Percentiles rank a stretch among this genome's conserved stretches.
Evolutionary conservation across 2,888 invertebrate species (phyloP).

Genomic region (Willowsia nigromaculata): DNA sequence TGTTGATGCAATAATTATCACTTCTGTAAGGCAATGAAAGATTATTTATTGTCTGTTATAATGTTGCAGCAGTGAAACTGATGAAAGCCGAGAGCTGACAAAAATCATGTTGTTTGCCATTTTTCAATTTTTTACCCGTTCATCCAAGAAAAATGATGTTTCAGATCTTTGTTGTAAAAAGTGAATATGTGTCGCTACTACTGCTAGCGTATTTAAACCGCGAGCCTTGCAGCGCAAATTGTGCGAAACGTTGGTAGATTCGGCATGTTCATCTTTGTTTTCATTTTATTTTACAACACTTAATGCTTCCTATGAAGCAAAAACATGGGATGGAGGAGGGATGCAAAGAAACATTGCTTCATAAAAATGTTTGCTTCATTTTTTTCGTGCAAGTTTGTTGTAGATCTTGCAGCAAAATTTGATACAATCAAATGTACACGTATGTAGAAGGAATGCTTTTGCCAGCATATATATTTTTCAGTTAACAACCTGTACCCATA

Average conservation of each 20-base stretch:
- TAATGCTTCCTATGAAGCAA: not conserved
- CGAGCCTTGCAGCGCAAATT: not conserved
- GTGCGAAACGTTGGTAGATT: not conserved
- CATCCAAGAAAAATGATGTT: too few species aligned
- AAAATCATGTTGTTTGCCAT: conserved; percentile 8
- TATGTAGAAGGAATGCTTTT: not conserved
- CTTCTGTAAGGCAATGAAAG: too few species aligned
- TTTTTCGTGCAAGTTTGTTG: not conserved
- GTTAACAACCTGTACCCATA: not conserved
- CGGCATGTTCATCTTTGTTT: not conserved
- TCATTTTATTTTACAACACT: not conserved
- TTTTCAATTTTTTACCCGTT: not conserved
- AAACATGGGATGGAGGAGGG: not conserved
- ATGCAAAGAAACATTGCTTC: not conserved
- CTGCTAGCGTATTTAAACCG: not conserved
- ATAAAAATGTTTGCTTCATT: not conserved
- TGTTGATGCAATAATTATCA: not conserved
- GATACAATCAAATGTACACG: not conserved
- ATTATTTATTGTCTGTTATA: too few species aligned
- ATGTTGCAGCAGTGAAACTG: conserved; percentile 19
- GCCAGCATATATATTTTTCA: too few species aligned
- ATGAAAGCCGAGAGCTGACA: conserved; percentile 49
- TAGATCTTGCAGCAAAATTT: not conserved
- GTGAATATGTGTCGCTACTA: not conserved
- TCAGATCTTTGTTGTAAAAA: too few species aligned